A percentile compares a stretch with the other conserved stretches of the same genome.
These are phyloP conservation scores for Griposia aprilina DNA, from an alignment of 2,888 invertebrate genomes.

Conservation along the genomic window DNA sequence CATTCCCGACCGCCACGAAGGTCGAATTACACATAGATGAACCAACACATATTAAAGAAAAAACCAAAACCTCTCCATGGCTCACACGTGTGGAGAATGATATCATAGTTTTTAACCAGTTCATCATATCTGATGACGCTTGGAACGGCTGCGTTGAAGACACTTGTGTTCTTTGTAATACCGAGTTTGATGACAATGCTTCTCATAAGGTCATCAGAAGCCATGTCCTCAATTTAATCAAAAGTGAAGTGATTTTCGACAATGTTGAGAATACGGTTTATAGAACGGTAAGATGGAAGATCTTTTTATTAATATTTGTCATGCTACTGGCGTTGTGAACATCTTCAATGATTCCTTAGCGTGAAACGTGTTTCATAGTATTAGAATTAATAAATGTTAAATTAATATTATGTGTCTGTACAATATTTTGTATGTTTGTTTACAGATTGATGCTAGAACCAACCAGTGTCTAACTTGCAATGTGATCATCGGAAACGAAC, in stretches of 20 bases:
- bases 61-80: not conserved
- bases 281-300: constrained; percentile 46
- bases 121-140: constrained; percentile 40
- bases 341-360: not conserved
- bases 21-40: constrained; percentile 51
- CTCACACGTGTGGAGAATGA: constrained; percentile 23
- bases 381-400: not conserved
- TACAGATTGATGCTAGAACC: constrained; percentile 42
- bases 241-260: constrained; percentile 24
- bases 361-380: not conserved
- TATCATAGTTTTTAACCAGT: constrained; percentile 40
- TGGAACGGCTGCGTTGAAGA: constrained; percentile 59
- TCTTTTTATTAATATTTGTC: not conserved
- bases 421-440: constrained; percentile 7
- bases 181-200: constrained; percentile 45
- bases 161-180: constrained; percentile 55
- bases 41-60: constrained; percentile 21
- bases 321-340: not conserved
- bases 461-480: constrained; percentile 58
- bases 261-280: constrained; percentile 5
- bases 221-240: constrained; percentile 54
- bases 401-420: constrained; percentile 5
- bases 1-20: constrained; percentile 39
- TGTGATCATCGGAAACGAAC: constrained; percentile 15
- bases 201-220: constrained; percentile 26